Evolutionary conservation across 2,797 vertebrate genomes (phyloP).

Genomic region (Amphiprion clarkii): DNA sequence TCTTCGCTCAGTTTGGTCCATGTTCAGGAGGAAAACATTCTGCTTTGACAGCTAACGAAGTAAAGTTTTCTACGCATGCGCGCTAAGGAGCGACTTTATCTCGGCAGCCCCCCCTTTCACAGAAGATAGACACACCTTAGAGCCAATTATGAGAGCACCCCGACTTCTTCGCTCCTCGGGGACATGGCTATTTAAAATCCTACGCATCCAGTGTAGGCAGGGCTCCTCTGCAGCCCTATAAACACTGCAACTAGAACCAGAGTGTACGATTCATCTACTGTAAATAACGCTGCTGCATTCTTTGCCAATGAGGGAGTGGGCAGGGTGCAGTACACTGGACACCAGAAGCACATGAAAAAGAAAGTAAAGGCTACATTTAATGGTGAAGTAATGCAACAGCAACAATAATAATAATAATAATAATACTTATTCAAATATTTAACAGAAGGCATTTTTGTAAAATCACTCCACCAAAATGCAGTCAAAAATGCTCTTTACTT

Average conservation of each 20-base stretch:
- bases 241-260: constrained; percentile 59
- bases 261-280: constrained; percentile 69
- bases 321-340: constrained; percentile 33
- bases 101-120: constrained; percentile 31
- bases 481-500: constrained; percentile 43
- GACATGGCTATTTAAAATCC: constrained; percentile 61
- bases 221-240: constrained; percentile 36
- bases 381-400: constrained; percentile 1
- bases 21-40: constrained; percentile 32
- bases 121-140: constrained; percentile 26
- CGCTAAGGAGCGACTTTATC: not conserved
- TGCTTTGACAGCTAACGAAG: constrained; percentile 78
- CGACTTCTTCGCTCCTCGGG: constrained; percentile 26
- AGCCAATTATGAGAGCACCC: constrained; percentile 44
- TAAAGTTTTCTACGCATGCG: constrained; percentile 72
- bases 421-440: not conserved
- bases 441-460: not conserved
- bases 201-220: constrained; percentile 40
- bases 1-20: constrained; percentile 14
- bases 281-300: constrained; percentile 81
- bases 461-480: not conserved
- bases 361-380: constrained; percentile 25
- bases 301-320: constrained; percentile 47
- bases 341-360: constrained; percentile 26
- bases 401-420: not conserved